These are phyloP conservation scores for Stomatorhinus ivindoensis DNA, from an alignment of 2,113 vertebrate genomes.

Conservation along the genomic window DNA sequence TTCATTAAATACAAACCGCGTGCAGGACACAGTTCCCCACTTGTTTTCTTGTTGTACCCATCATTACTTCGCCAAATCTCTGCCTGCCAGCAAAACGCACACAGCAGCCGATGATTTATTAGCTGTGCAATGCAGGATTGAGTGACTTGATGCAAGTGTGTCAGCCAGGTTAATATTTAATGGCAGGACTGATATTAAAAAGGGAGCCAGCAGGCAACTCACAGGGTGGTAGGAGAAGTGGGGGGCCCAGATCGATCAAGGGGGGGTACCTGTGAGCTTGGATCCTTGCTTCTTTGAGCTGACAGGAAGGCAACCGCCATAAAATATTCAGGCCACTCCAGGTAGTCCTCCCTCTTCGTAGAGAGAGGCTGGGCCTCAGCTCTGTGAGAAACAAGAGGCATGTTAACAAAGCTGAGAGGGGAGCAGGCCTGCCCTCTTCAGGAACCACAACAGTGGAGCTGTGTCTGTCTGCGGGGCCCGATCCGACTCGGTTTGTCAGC, in stretches of 20 bases:
- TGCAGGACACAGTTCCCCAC: neutral
- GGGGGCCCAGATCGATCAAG: slow-evolving; percentile 10
- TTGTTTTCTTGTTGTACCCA: neutral
- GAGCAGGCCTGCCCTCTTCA: neutral
- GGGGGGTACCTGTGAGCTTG: slow-evolving; percentile 79
- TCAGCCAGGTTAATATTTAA: slow-evolving; percentile 34
- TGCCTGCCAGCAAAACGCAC: neutral
- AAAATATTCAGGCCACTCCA: slow-evolving; percentile 97
- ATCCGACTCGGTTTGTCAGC: neutral
- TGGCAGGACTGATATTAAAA: slow-evolving; percentile 17
- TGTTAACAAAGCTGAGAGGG: neutral
- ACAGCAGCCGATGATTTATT: slow-evolving; percentile 21
- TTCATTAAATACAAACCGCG: neutral
- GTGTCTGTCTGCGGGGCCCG: neutral
- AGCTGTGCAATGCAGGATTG: slow-evolving; percentile 10
- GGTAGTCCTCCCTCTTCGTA: slow-evolving; percentile 83
- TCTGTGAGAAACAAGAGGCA: neutral
- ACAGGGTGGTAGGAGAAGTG: neutral
- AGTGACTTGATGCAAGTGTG: slow-evolving; percentile 17
- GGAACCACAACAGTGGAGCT: neutral
- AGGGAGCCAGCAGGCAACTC: slow-evolving; percentile 14
- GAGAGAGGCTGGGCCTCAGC: neutral
- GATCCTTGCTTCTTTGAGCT: slow-evolving; percentile 95
- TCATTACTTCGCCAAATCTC: slow-evolving; percentile 6
- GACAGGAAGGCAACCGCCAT: slow-evolving; percentile 96